Evolutionary conservation across 2,888 invertebrate genomes (phyloP).

Genomic region (Archips xylosteana): DNA sequence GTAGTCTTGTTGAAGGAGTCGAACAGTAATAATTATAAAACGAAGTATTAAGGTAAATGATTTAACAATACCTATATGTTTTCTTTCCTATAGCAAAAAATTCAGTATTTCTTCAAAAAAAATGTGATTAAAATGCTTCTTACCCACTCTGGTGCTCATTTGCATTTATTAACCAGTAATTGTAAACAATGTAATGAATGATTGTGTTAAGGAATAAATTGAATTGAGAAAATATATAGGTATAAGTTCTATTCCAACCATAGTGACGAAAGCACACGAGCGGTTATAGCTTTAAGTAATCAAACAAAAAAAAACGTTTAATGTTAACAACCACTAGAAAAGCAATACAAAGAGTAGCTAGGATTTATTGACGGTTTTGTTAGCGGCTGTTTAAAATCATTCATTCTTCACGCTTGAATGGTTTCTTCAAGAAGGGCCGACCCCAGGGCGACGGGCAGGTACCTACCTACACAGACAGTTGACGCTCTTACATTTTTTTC

Average conservation of each 20-base stretch:
- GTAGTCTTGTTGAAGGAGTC: neutral
- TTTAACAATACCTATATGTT: neutral
- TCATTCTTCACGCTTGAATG: slow-evolving; percentile 74
- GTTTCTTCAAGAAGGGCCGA: slow-evolving; percentile 64
- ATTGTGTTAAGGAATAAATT: no score
- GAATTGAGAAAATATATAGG: no score
- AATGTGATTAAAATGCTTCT: no score
- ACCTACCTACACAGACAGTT: slow-evolving; percentile 57
- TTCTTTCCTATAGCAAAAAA: no score
- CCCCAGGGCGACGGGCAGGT: slow-evolving; percentile 72
- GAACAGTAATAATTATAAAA: neutral
- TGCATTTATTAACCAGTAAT: no score
- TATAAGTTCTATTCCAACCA: no score
- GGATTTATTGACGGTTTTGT: slow-evolving; percentile 69
- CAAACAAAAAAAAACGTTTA: slow-evolving; percentile 43
- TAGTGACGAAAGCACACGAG: no score
- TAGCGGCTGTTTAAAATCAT: slow-evolving; percentile 70
- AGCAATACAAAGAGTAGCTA: slow-evolving; percentile 52
- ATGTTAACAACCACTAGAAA: slow-evolving; percentile 49
- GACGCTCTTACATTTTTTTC: slow-evolving; percentile 59
- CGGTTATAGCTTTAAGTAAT: no score
- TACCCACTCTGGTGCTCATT: no score
- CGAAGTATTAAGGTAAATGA: neutral
- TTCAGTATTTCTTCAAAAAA: no score
- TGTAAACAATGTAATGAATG: no score